A percentile compares a stretch with the other conserved stretches of the same genome.
Evolutionary conservation across 2,113 vertebrate species (phyloP).

Genomic region (Nyctereutes procyonoides): DNA sequence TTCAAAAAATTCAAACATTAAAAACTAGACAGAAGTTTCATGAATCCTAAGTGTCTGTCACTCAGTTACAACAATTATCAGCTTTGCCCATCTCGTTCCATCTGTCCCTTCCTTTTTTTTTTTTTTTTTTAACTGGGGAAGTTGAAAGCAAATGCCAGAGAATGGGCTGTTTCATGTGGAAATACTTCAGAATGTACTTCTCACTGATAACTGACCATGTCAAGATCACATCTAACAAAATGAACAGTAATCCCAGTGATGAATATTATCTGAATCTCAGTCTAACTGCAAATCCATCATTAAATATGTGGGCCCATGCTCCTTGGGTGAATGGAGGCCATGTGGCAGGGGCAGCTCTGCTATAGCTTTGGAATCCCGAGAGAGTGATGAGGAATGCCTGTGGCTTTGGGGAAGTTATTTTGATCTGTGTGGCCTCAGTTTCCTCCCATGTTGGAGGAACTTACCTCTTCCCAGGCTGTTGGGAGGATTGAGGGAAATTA

Average conservation of each 20-base stretch:
- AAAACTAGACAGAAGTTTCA: not conserved
- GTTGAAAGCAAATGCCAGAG: not conserved
- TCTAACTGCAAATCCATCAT: not conserved
- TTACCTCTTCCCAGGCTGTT: not conserved
- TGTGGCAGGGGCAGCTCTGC: not conserved
- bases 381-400: not conserved
- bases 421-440: not conserved
- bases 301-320: not conserved
- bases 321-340: not conserved
- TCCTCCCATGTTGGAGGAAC: not conserved
- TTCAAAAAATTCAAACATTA: slow-evolving; percentile 15
- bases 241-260: not conserved
- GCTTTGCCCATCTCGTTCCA: not conserved
- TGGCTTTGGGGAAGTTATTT: not conserved
- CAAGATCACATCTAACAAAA: not conserved
- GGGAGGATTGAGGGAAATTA: not conserved
- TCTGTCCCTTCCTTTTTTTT: not conserved
- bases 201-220: not conserved
- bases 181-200: not conserved
- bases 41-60: not conserved
- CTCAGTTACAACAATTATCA: not conserved
- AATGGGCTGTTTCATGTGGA: not conserved
- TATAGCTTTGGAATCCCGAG: not conserved
- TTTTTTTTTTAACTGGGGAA: not conserved
- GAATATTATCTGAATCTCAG: not conserved